phyloP scores from a whole-genome alignment of 2,113 vertebrate species.

The Australoheros scitulus region DNA sequence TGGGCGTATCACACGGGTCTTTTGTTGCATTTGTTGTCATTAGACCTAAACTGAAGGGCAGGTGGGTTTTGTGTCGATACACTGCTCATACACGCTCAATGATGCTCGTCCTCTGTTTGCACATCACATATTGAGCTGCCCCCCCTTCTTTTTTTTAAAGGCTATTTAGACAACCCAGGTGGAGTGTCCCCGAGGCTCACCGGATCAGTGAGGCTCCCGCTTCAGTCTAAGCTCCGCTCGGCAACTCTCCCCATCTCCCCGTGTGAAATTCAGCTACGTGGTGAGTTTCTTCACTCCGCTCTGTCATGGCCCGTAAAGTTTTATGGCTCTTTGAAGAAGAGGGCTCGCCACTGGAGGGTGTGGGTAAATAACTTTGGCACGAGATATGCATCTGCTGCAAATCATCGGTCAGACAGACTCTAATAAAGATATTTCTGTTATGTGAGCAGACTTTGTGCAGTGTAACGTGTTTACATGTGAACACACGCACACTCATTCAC shows the following conservation, averaged over 20 bases:
- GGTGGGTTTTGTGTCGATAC: constrained; percentile 72
- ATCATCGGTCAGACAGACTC: constrained; percentile 27
- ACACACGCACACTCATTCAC: neutral
- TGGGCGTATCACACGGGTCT: constrained; percentile 51
- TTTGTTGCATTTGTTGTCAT: constrained; percentile 75
- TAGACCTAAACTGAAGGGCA: constrained; percentile 70
- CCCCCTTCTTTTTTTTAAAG: neutral
- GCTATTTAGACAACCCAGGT: constrained; percentile 43
- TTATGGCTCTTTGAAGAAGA: constrained; percentile 53
- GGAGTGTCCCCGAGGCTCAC: constrained; percentile 11
- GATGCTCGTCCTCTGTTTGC: constrained; percentile 69
- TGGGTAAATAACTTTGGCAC: constrained; percentile 25
- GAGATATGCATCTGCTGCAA: neutral
- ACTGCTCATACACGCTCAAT: constrained; percentile 58
- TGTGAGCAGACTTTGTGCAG: constrained; percentile 15
- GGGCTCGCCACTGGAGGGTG: constrained; percentile 15
- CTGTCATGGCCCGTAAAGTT: constrained; percentile 53
- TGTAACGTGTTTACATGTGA: constrained; percentile 14
- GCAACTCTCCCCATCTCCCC: neutral
- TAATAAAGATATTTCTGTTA: constrained; percentile 31
- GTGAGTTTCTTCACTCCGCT: constrained; percentile 58
- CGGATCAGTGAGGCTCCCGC: neutral
- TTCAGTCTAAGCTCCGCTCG: neutral
- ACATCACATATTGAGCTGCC: constrained; percentile 32
- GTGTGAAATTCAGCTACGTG: constrained; percentile 64